Evolutionary conservation across 1,140 invertebrate species (phyloP), one percentile per base, ranked within the genome.

Genomic region (Dysdera silvatica): DNA sequence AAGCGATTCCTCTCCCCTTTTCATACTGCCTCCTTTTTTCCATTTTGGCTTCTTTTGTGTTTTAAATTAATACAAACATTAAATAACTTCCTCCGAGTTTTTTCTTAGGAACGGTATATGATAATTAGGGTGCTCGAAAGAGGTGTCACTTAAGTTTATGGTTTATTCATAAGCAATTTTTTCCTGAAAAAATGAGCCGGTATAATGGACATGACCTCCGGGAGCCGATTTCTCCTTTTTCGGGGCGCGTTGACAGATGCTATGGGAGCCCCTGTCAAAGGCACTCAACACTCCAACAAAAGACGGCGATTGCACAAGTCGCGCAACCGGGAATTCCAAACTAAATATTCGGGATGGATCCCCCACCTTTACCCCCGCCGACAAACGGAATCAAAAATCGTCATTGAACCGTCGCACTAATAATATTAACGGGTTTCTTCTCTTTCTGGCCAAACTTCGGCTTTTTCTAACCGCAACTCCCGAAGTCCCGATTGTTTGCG

Each of bases 41-140:
- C 43, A 12, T 29, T 53, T 54, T 54, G n/a, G 49, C 35, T 45
- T 56, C 61, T 63, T 63, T 63, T 63, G 53, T 63, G 51, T 63
- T 63, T 63, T 63, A 63, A 63, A 63, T 63, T 63, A 63, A 63
- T 63, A 63, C 56, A 63, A 63, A 63, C 52, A 55, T 56, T 52
- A 49, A 32, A 43, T 47, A 53, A 56, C 56, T 63, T 55, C 55
- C 61, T 63, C 56, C 56, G 55, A 55, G 61, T 63, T 63, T 41
- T 61, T 61, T 63, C 52, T 55, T 45, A 53, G 52, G 48, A 53
- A 45, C 45, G 24, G 43, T 40, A 52, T 37, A 63, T 63, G 61
- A 63, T 63, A 63, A 63, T 63, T 63, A 63, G 61, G 33, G 61
- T 41, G 40, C 59, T 61, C 59, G 8, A 52, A 35, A 4, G 20